These are phyloP conservation scores for Oreonectes daqikongensis DNA, from an alignment of 2,797 vertebrate species.

Conservation along the genomic window DNA sequence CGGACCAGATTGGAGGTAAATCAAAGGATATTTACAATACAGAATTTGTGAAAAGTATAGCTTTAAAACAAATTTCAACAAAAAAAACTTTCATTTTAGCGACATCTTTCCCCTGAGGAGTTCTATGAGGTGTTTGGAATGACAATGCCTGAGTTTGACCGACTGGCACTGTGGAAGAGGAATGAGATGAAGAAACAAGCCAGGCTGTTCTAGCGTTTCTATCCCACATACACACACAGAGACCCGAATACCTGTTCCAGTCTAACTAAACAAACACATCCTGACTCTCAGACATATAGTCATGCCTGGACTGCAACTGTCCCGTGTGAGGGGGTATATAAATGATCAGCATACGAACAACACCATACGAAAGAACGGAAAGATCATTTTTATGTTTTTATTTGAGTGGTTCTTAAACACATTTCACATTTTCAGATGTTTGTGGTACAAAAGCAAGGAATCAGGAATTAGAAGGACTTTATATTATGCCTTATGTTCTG, in stretches of 20 bases:
- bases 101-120: constrained; percentile 94
- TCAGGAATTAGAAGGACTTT: constrained; percentile 47
- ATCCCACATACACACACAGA: constrained; percentile 2
- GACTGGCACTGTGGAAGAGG: constrained; percentile 96
- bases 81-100: constrained; percentile 74
- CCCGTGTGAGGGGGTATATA: constrained; percentile 8
- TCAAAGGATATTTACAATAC: neutral
- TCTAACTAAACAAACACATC: constrained; percentile 36
- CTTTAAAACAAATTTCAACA: too few species aligned
- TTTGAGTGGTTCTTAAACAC: constrained; percentile 37
- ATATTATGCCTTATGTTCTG: constrained; percentile 78
- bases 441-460: constrained; percentile 2
- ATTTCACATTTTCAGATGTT: constrained; percentile 29
- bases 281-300: constrained; percentile 15
- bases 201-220: constrained; percentile 86
- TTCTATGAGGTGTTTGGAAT: constrained; percentile 96
- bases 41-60: neutral
- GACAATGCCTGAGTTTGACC: constrained; percentile 96
- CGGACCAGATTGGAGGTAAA: constrained; percentile 92
- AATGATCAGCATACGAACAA: constrained; percentile 41
- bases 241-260: constrained; percentile 36
- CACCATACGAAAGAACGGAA: neutral
- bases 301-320: constrained; percentile 32
- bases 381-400: constrained; percentile 30
- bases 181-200: constrained; percentile 99